Percentiles rank a stretch among this genome's conserved stretches.
These are phyloP conservation scores for Coenonympha glycerion DNA, from an alignment of 2,888 invertebrate genomes.

Conservation along the genomic window DNA sequence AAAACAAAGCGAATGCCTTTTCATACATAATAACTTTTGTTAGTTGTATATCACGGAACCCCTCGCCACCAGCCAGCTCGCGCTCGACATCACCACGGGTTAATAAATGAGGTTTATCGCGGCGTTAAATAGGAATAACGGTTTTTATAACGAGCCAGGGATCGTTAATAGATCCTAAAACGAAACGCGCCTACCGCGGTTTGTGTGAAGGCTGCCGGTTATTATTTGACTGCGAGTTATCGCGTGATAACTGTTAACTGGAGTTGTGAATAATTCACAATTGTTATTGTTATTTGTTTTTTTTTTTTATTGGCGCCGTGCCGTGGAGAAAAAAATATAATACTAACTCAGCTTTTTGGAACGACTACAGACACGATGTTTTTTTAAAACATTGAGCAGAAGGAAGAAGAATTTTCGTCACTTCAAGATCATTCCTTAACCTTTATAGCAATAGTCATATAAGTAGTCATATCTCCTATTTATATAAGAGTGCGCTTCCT, in stretches of 20 bases:
- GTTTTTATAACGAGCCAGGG: slow-evolving; percentile 30
- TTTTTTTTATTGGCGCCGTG: background rate
- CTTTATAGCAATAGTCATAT: too few species aligned
- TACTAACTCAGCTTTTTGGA: too few species aligned
- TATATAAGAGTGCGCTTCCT: too few species aligned
- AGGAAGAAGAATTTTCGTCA: too few species aligned
- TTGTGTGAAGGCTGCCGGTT: slow-evolving; percentile 13
- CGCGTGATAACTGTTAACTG: background rate
- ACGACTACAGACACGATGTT: too few species aligned
- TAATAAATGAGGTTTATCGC: slow-evolving; percentile 46
- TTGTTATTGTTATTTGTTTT: background rate
- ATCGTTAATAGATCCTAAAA: slow-evolving; percentile 35
- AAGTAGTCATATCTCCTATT: too few species aligned
- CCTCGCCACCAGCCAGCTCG: background rate
- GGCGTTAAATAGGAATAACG: slow-evolving; percentile 43
- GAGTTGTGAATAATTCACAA: background rate
- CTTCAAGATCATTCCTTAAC: too few species aligned
- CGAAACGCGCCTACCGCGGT: slow-evolving; percentile 27
- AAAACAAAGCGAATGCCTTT: background rate
- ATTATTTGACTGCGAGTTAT: slow-evolving; percentile 4
- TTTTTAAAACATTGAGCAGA: too few species aligned
- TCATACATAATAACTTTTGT: background rate
- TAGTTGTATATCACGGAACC: slow-evolving; percentile 20
- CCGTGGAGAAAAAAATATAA: too few species aligned
- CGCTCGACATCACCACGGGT: slow-evolving; percentile 25